phyloP scores from a whole-genome alignment of 2,113 vertebrate genomes.

The Vombatus ursinus region DNA sequence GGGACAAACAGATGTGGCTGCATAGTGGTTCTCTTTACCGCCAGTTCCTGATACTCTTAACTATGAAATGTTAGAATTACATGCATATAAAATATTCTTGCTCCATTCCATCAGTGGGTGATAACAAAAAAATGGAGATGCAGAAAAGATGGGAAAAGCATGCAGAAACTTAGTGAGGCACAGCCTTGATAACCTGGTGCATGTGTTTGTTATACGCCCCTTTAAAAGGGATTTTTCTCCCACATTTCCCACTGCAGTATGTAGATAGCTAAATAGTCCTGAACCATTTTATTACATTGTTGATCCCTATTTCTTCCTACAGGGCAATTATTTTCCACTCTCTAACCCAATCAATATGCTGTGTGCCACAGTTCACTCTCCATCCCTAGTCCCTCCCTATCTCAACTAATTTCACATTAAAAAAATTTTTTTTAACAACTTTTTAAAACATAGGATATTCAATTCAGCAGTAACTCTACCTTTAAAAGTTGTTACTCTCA shows the following conservation, averaged over 20 bases:
- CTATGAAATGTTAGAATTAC: conserved; percentile 9
- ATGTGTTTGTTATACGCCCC: background rate
- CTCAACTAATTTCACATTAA: conserved; percentile 6
- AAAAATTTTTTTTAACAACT: background rate
- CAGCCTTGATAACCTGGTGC: background rate
- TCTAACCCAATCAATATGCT: conserved; percentile 65
- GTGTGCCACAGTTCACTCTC: conserved; percentile 23
- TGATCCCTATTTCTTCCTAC: conserved; percentile 60
- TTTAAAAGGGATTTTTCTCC: conserved; percentile 31
- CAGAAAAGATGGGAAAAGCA: background rate
- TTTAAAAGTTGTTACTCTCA: conserved; percentile 31
- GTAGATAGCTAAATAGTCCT: conserved; percentile 39
- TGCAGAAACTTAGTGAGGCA: background rate
- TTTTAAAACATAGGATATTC: conserved; percentile 62
- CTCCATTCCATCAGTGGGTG: conserved; percentile 34
- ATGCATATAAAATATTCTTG: background rate
- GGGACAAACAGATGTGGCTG: background rate
- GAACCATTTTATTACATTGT: conserved; percentile 58
- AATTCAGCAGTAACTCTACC: conserved; percentile 38
- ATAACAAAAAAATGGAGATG: conserved; percentile 22
- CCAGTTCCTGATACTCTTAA: background rate
- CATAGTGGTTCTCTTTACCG: conserved; percentile 5
- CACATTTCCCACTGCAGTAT: conserved; percentile 6
- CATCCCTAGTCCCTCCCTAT: background rate
- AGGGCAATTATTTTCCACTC: conserved; percentile 71